A percentile compares a stretch with the other conserved stretches of the same genome.
Conservation (phyloP, 2,113 vertebrate genomes). For the Leiothrix lutea region DNA sequence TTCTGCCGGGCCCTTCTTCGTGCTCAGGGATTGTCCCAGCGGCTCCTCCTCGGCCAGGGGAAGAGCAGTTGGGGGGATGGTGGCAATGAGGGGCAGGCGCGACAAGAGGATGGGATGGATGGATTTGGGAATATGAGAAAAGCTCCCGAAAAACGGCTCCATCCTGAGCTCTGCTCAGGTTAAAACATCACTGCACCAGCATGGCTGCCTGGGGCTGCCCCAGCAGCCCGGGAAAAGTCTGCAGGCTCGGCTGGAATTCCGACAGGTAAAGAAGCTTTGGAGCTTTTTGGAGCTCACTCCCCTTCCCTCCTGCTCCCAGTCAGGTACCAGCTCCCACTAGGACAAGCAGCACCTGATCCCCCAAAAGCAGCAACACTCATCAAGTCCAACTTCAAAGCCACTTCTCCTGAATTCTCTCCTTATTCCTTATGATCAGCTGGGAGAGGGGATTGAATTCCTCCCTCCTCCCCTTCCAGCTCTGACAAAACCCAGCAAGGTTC, state of each 20-base stretch:
- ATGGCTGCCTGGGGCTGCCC: background rate
- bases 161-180: fast-evolving
- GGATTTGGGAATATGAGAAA: fast-evolving
- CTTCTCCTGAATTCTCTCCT: background rate
- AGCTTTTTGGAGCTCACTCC: background rate
- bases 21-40: background rate
- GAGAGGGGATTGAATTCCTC: background rate
- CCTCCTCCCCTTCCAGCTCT: background rate
- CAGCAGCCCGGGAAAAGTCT: background rate
- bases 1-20: background rate
- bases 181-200: background rate
- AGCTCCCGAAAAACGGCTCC: background rate
- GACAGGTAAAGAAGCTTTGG: background rate
- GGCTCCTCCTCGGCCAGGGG: background rate
- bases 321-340: background rate
- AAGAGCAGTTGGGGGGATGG: background rate
- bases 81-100: fast-evolving
- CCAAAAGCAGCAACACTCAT: fast-evolving
- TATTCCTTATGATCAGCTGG: background rate
- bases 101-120: background rate
- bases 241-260: background rate
- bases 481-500: background rate
- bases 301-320: background rate
- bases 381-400: background rate
- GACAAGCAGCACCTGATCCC: background rate